A percentile compares a stretch with the other conserved stretches of the same genome.
These are phyloP conservation scores for Meteorus cinctellus DNA, from an alignment of 2,888 invertebrate species.

Conservation along the genomic window DNA sequence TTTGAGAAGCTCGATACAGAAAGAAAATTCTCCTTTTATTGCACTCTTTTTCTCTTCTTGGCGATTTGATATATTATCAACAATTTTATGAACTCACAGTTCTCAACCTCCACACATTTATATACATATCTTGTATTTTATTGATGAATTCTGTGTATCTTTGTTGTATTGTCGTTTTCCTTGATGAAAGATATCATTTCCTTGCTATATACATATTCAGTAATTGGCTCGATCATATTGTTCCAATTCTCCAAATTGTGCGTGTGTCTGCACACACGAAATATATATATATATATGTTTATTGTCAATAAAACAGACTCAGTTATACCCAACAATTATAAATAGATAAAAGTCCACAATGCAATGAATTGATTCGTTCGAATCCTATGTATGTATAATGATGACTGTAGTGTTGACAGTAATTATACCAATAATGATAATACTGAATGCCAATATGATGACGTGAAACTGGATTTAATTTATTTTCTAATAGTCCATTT, in stretches of 20 bases:
- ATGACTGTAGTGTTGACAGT: too few species aligned
- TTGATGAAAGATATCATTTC: background rate
- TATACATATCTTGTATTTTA: background rate
- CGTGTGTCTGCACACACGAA: too few species aligned
- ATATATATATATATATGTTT: too few species aligned
- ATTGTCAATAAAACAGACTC: too few species aligned
- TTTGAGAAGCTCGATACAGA: background rate
- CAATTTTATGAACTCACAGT: slow-evolving; percentile 3
- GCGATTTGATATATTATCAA: background rate
- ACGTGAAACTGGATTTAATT: background rate
- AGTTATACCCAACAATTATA: too few species aligned
- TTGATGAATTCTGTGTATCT: background rate
- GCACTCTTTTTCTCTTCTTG: background rate
- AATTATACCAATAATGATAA: too few species aligned
- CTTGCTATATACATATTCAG: background rate
- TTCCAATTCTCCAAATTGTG: background rate
- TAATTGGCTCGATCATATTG: background rate
- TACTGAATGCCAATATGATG: too few species aligned
- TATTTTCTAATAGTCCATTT: slow-evolving; percentile 9
- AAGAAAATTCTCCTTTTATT: background rate
- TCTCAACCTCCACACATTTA: background rate
- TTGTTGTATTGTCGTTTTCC: background rate
- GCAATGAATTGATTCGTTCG: too few species aligned
- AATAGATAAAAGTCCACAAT: too few species aligned
- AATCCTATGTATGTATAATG: too few species aligned